Evolutionary conservation across 2,888 invertebrate genomes (phyloP), one percentile per base, ranked within the genome.

Genomic region (Caenorhabditis sp.): DNA sequence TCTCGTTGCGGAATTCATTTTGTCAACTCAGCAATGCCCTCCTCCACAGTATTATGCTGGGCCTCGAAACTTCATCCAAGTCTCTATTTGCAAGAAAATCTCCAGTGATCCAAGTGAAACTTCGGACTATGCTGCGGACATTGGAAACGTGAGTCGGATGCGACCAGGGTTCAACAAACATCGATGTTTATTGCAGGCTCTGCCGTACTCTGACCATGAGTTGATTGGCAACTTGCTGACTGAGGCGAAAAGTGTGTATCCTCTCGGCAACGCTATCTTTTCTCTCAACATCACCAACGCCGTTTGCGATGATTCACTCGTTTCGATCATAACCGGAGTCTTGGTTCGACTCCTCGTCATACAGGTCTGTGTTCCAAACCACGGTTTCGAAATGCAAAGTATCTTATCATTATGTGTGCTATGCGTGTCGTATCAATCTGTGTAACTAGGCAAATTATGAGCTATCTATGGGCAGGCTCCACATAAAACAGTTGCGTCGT

Each of bases 161-260:
- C 37, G 3, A 18, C 37, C 53, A n/a, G n/a, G n/a, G n/a, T 24
- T 15, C 37, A 11, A 64, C 53, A 64, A 72, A 64, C 26, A 50
- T 24, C 28, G 44, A 11, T n/a, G n/a, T 32, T 18, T 28, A 1
- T 64, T 81, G 71, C 71, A 86, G 86, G 70, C 72, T 15, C 71
- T 86, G 6, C 84, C 84, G 37, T 84, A 81, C 65, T 76, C 82
- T 28, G 86, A 86, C 28, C 80, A 84, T 28, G 86, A 86, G 44
- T 56, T 86, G 55, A 80, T 84, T 62, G 77, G 80, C 44, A 74
- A 58, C 51, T 72, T 86, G 50, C 47, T 85, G 55, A 65, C 62
- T 22, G 86, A 86, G 56, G 81, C 83, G 44, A 83, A 82, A 51
- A 71, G 40, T 51, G 62, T 85, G 13, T 77, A 82, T 60, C 65